A percentile compares a stretch with the other conserved stretches of the same genome.
These are phyloP conservation scores for Orthosia cruda DNA, from an alignment of 2,888 invertebrate species.

Conservation along the genomic window DNA sequence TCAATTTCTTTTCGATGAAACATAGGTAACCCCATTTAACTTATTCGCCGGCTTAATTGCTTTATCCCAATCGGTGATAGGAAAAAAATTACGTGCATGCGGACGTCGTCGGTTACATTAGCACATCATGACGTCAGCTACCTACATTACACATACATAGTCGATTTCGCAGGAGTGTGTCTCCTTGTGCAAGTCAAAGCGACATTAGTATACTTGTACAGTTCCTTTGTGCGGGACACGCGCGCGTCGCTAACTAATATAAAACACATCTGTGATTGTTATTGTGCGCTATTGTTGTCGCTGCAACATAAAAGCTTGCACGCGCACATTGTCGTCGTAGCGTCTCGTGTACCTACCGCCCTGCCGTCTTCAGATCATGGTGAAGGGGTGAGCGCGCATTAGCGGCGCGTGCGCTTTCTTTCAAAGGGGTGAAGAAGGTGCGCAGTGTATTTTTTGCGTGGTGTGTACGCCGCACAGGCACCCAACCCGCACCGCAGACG, in stretches of 20 bases:
- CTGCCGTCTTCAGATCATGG: conserved; percentile 14
- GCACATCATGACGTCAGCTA: background rate
- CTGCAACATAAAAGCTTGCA: background rate
- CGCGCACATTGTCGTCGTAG: conserved; percentile 29
- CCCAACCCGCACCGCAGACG: background rate
- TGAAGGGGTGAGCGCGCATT: conserved; percentile 54
- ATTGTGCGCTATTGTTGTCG: conserved; percentile 24
- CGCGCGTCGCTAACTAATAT: conserved; percentile 5
- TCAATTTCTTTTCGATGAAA: no score
- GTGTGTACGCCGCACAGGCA: conserved; percentile 37
- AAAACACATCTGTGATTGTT: conserved; percentile 2
- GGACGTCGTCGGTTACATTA: no score
- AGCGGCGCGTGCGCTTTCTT: conserved; percentile 62
- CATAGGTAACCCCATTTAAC: no score
- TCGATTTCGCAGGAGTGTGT: background rate
- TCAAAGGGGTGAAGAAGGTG: conserved; percentile 58
- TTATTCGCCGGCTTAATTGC: no score
- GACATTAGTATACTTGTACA: no score
- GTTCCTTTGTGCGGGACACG: conserved; percentile 22
- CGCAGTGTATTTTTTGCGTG: conserved; percentile 41
- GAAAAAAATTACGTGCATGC: background rate
- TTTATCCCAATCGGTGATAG: no score
- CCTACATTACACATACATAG: background rate
- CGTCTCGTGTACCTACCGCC: conserved; percentile 18
- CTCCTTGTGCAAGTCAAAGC: background rate